These are phyloP conservation scores for Hypomecis atomaria DNA, from an alignment of 2,888 invertebrate genomes.

Conservation along the genomic window DNA sequence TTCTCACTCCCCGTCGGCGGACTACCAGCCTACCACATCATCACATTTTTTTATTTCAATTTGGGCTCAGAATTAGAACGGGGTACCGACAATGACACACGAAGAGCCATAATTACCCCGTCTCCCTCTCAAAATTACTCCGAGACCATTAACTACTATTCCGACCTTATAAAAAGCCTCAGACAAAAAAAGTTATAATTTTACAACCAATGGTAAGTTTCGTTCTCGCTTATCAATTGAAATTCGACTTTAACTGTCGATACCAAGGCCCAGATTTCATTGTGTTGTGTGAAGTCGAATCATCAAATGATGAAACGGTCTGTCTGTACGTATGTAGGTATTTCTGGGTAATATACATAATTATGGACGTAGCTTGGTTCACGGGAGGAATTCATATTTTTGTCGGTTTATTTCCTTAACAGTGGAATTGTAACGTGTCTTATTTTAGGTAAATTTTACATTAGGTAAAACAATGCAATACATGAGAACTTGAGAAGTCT, in stretches of 20 bases:
- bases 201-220: slow-evolving; percentile 62
- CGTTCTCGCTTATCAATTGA: slow-evolving; percentile 14
- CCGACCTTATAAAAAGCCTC: slow-evolving; percentile 74
- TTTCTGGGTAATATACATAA: slow-evolving; percentile 45
- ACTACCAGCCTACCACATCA: slow-evolving; percentile 21
- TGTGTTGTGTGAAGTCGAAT: slow-evolving; percentile 23
- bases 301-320: slow-evolving; percentile 41
- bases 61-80: slow-evolving; percentile 49
- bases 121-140: slow-evolving; percentile 73
- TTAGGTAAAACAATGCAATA: not conserved
- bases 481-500: not conserved
- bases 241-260: slow-evolving; percentile 25
- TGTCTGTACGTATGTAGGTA: slow-evolving; percentile 38
- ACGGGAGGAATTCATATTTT: slow-evolving; percentile 34
- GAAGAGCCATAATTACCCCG: slow-evolving; percentile 76
- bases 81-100: slow-evolving; percentile 79
- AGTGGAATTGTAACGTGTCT: slow-evolving; percentile 10
- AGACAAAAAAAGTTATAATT: slow-evolving; percentile 65
- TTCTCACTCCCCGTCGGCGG: slow-evolving; percentile 18
- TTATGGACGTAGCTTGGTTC: slow-evolving; percentile 42
- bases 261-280: slow-evolving; percentile 28
- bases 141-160: slow-evolving; percentile 76
- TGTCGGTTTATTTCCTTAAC: slow-evolving; percentile 29
- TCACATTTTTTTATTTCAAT: slow-evolving; percentile 31
- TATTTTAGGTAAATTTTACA: not conserved